Evolutionary conservation across 2,888 invertebrate genomes (phyloP), one percentile per base, ranked within the genome.

Genomic region (Drosophila acutilabella): DNA sequence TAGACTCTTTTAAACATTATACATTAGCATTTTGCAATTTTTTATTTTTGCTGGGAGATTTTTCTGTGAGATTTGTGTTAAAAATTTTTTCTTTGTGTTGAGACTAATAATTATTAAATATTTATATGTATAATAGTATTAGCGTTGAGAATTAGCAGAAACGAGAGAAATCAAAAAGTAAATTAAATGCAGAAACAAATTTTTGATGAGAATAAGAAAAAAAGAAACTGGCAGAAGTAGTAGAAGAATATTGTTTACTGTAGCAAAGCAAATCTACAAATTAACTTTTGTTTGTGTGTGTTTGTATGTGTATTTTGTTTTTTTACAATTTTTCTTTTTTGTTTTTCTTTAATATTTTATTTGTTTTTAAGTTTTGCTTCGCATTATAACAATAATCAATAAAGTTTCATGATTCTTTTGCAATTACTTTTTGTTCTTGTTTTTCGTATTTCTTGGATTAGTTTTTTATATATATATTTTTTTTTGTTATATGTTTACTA

Each of bases 311-410:
- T 50, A 1, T 50, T 2, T 50, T n/a, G 23, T 51, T 64, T 69
- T 69, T 64, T 48, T 57, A 64, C 16, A 16, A 36, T 60, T 52
- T 13, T 54, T 61, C 23, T 13, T 18, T 56, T 69, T 54, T 41
- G 48, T 48, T 16, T 42, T 65, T 45, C 52, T 44, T 56, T 36
- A 36, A 36, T 36, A 36, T 51, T 36, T 65, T 33, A 59, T 54
- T 20, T 57, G 41, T 66, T 64, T 59, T 52, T 50, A 61, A 60
- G 71, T 60, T 73, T 80, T 89, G 81, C 90, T 90, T 90, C 81
- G 90, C 90, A 89, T 89, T 89, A 84, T 86, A 89, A 89, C 89
- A 90, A 78, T 88, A 89, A 89, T 86, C 81, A 89, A 83, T 88
- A 65, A 78, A 89, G 81, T 88, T 90, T 80, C 76, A 71, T 74